A percentile compares a stretch with the other conserved stretches of the same genome.
phyloP scores from a whole-genome alignment of 2,113 vertebrate species.

The Phrynosoma blainvillii region DNA sequence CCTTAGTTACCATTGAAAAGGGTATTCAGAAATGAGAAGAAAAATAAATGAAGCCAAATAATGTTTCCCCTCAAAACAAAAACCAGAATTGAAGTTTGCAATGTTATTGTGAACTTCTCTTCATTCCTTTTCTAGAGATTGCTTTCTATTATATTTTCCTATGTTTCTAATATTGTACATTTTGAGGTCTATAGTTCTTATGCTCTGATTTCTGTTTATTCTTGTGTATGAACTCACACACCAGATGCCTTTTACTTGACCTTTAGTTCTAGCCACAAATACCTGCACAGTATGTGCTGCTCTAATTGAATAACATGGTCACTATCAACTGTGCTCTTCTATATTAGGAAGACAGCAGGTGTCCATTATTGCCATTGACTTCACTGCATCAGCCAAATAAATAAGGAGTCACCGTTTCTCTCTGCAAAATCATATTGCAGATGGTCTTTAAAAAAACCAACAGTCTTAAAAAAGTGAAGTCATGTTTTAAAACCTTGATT shows the following conservation, averaged over 20 bases:
- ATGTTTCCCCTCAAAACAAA: neutral
- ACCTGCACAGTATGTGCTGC: conserved; percentile 12
- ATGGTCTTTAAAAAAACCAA: neutral
- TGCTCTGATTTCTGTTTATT: neutral
- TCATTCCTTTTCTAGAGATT: neutral
- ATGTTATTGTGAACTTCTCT: neutral
- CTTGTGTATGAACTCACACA: neutral
- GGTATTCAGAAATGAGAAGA: neutral
- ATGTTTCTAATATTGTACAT: neutral
- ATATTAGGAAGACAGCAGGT: conserved; percentile 26
- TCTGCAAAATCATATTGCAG: neutral
- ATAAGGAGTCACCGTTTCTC: neutral
- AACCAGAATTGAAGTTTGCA: neutral
- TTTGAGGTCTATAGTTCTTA: neutral
- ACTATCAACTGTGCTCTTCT: conserved; percentile 17
- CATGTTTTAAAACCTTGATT: neutral
- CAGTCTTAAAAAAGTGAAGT: neutral
- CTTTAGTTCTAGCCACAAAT: conserved; percentile 22
- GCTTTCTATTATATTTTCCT: neutral
- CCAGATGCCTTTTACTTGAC: conserved; percentile 9
- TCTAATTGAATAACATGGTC: conserved; percentile 32
- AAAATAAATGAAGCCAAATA: neutral
- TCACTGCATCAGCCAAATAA: conserved; percentile 9
- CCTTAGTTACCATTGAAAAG: neutral
- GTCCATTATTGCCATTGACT: conserved; percentile 24